Percentiles rank a stretch among this genome's conserved stretches.
phyloP scores from a whole-genome alignment of 2,113 vertebrate genomes.

The Heliornis fulica region DNA sequence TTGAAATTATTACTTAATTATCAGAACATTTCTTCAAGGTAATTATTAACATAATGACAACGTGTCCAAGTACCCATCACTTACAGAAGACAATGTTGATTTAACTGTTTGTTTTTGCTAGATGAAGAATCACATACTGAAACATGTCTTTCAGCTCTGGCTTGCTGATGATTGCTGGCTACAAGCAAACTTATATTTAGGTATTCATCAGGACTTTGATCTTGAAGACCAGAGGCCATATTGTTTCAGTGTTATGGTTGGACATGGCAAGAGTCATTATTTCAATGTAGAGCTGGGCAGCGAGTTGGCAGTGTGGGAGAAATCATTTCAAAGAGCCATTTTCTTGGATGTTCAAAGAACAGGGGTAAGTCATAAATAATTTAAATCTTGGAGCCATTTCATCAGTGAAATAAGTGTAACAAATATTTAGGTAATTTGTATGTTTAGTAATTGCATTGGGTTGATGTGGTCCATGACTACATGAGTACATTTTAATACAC shows the following conservation, averaged over 20 bases:
- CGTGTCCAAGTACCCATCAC: background rate
- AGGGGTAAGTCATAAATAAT: slow-evolving; percentile 76
- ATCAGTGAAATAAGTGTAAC: background rate
- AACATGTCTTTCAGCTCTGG: slow-evolving; percentile 83
- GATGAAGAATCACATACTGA: slow-evolving; percentile 30
- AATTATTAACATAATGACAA: background rate
- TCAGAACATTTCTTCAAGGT: background rate
- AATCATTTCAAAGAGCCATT: slow-evolving; percentile 89
- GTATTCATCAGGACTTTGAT: slow-evolving; percentile 83
- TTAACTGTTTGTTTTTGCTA: background rate
- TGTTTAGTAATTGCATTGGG: background rate
- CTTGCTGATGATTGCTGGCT: slow-evolving; percentile 88
- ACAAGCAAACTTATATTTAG: slow-evolving; percentile 84
- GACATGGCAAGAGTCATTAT: slow-evolving; percentile 85
- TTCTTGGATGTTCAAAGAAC: slow-evolving; percentile 91
- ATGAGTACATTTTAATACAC: background rate
- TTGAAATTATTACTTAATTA: background rate
- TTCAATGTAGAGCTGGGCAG: slow-evolving; percentile 87
- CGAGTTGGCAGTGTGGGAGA: slow-evolving; percentile 89
- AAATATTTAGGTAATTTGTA: background rate
- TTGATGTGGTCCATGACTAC: background rate
- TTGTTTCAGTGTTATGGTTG: slow-evolving; percentile 87
- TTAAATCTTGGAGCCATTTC: background rate
- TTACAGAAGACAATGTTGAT: background rate
- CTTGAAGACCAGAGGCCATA: slow-evolving; percentile 82